phyloP scores from a whole-genome alignment of 2,113 vertebrate genomes.

The Neolamprologus cancellatus region DNA sequence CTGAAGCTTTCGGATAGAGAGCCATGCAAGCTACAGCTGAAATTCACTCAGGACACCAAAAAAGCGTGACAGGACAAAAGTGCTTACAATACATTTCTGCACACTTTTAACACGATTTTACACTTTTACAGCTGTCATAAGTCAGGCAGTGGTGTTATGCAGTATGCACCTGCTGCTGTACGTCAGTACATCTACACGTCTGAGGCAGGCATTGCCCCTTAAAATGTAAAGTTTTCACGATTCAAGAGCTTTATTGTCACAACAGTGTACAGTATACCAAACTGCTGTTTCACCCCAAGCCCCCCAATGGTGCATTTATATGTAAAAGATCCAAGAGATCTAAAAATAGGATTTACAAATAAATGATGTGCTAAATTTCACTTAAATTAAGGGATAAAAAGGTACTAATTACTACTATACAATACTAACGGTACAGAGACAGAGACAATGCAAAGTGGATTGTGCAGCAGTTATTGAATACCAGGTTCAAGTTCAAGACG shows the following conservation, averaged over 20 bases:
- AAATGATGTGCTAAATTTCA: background rate
- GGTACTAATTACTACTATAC: background rate
- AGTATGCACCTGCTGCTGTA: background rate
- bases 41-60: background rate
- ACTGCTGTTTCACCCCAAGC: background rate
- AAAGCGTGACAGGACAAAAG: background rate
- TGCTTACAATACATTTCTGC: background rate
- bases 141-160: background rate
- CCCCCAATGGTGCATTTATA: background rate
- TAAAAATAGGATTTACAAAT: background rate
- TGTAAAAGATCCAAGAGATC: background rate
- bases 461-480: background rate
- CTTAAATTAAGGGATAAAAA: background rate
- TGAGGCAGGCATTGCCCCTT: accelerated
- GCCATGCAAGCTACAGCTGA: background rate
- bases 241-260: background rate
- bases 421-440: background rate
- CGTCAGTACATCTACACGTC: background rate
- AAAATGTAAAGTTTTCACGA: background rate
- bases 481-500: background rate
- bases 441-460: background rate
- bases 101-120: background rate
- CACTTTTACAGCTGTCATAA: background rate
- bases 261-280: background rate
- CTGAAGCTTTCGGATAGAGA: background rate